Conservation (phyloP, 2,888 invertebrate species). For the Spilarctia lutea region DNA sequence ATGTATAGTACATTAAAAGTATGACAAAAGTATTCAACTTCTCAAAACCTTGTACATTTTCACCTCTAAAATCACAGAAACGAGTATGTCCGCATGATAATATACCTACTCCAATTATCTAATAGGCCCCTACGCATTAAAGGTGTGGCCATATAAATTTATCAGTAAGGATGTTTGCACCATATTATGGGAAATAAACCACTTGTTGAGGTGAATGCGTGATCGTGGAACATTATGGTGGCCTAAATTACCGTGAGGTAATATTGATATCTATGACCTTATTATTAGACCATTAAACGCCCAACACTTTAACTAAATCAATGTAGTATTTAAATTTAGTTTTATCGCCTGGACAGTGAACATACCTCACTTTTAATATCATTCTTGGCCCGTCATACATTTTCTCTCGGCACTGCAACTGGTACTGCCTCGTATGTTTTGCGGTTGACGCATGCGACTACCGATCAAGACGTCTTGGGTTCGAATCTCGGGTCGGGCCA, state of each 20-base stretch:
- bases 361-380: neutral
- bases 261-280: slow-evolving; percentile 54
- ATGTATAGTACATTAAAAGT: too few relatives aligned
- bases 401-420: neutral
- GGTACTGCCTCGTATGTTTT: too few relatives aligned
- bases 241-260: slow-evolving; percentile 37
- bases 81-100: neutral
- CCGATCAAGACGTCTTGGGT: too few relatives aligned
- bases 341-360: neutral
- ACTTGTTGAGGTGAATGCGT: slow-evolving; percentile 65
- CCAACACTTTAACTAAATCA: slow-evolving; percentile 22
- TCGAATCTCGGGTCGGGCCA: too few relatives aligned
- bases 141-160: slow-evolving; percentile 42
- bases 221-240: slow-evolving; percentile 43
- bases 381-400: neutral
- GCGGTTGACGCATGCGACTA: too few relatives aligned
- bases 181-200: slow-evolving; percentile 59
- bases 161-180: slow-evolving; percentile 48
- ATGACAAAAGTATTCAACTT: too few relatives aligned
- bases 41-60: too few relatives aligned
- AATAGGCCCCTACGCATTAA: slow-evolving; percentile 21
- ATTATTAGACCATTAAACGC: slow-evolving; percentile 31
- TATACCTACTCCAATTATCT: neutral
- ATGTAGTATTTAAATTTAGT: slow-evolving; percentile 8
- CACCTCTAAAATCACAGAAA: neutral